Base-by-base conservation (phyloP, 2,888 invertebrate genomes). In the Congeria kusceri region DNA sequence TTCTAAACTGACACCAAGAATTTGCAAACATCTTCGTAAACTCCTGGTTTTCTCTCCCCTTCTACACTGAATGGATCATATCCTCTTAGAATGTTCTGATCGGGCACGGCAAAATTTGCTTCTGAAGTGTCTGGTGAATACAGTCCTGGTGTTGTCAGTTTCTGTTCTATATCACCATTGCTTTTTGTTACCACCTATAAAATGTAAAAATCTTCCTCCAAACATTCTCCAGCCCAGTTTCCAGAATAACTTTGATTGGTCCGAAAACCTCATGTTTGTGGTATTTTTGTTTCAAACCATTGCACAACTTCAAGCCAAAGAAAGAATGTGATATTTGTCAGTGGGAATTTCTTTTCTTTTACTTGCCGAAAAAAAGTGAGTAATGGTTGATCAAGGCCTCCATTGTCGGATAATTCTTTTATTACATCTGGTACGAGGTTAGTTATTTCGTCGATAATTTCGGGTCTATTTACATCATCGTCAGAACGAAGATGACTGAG, bases 181-280 rank as follows among this genome's bases (percentile, higher is more conserved):
- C 63, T 80, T n/a, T 47, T 77, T 80, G 39, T 47, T 67, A 0
- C 84, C 80, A 27, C 62, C 56, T 78, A 84, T 80, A 53, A 78
- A 82, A 13, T 65, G 47, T 23, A 77, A 0, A 72, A 78, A 82
- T n/a, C 67, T 7, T 20, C 65, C 66, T 9, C 67, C 67, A 32
- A 71, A 80, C 13, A 66, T 28, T 32, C 74, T 47, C 59, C 59
- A 70, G 0, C 79, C 82, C 27, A 79, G 46, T 64, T 77, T 76
- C n/a, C 82, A 79, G 49, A 83, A 79, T 18, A 23, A 53, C 58
- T 76, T 83, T 13, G 73, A 70, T 47, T 59, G 13, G 15, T 70
- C 49, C 9, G 58, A 56, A 46, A 79, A 83, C 23, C 65, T n/a
- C 78, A 78, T 64, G 9, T 18, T 15, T 3, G 61, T 64, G 20